phyloP scores from a whole-genome alignment of 2,113 vertebrate species.

The Apaloderma vittatum region DNA sequence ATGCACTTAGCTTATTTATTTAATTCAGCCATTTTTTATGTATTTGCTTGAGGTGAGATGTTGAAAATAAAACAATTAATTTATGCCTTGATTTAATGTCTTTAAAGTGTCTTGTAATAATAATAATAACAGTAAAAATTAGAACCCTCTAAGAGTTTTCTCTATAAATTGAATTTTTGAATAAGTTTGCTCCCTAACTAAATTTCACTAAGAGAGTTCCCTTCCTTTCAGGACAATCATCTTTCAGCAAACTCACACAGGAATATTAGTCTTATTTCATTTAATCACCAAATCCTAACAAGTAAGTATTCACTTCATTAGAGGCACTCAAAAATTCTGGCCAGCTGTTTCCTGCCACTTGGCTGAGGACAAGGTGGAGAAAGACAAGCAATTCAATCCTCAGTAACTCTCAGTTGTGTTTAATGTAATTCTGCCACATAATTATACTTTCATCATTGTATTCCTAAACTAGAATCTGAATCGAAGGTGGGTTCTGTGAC shows the following conservation, averaged over 20 bases:
- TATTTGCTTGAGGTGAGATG: neutral
- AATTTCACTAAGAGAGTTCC: conserved; percentile 10
- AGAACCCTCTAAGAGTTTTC: neutral
- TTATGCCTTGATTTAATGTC: neutral
- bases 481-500: neutral
- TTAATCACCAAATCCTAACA: conserved; percentile 87
- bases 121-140: neutral
- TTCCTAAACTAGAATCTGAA: conserved; percentile 71
- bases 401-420: conserved; percentile 76
- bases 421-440: conserved; percentile 76
- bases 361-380: conserved; percentile 88
- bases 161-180: neutral
- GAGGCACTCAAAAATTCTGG: conserved; percentile 89
- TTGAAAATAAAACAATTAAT: neutral
- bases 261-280: conserved; percentile 90
- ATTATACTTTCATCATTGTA: conserved; percentile 77
- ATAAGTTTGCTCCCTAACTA: conserved; percentile 44
- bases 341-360: conserved; percentile 91
- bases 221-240: conserved; percentile 72
- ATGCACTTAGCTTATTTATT: neutral
- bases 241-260: conserved; percentile 84
- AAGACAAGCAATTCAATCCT: conserved; percentile 85
- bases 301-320: conserved; percentile 88
- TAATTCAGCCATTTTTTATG: neutral
- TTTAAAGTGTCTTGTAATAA: neutral